Evolutionary conservation across 2,888 invertebrate genomes (phyloP).

Genomic region (Polymixis flavicincta): DNA sequence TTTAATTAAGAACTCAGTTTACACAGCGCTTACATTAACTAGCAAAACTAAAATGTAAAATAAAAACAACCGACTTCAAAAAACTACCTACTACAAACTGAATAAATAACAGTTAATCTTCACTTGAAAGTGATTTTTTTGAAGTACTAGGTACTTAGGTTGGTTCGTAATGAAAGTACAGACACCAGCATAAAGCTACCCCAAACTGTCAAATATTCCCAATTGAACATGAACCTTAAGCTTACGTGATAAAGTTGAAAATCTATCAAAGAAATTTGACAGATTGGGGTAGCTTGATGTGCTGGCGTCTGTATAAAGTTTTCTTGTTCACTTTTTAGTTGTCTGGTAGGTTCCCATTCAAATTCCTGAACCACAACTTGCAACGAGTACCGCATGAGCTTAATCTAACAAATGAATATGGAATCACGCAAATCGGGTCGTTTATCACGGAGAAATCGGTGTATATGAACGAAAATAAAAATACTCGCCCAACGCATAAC

Average conservation of each 20-base stretch:
- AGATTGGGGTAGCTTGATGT: no score
- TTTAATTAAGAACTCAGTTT: not conserved
- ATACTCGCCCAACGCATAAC: not conserved
- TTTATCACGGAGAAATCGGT: not conserved
- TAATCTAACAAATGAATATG: not conserved
- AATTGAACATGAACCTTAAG: no score
- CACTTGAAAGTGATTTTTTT: not conserved
- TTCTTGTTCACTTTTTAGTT: not conserved
- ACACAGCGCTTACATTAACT: no score
- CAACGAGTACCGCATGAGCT: no score
- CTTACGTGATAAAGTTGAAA: no score
- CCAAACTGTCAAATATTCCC: no score
- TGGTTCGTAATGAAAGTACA: no score
- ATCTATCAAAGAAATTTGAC: no score
- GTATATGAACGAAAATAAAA: not conserved
- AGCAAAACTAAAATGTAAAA: not conserved
- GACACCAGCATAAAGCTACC: no score
- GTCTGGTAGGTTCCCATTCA: not conserved
- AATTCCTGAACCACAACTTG: not conserved
- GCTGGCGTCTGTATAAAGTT: no score
- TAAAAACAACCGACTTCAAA: not conserved
- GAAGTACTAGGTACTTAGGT: no score
- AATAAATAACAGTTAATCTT: not conserved
- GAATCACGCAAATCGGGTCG: not conserved
- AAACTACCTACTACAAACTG: not conserved